A percentile compares a stretch with the other conserved stretches of the same genome.
These are phyloP conservation scores for Zosterops borbonicus DNA, from an alignment of 2,113 vertebrate genomes.

Conservation along the genomic window DNA sequence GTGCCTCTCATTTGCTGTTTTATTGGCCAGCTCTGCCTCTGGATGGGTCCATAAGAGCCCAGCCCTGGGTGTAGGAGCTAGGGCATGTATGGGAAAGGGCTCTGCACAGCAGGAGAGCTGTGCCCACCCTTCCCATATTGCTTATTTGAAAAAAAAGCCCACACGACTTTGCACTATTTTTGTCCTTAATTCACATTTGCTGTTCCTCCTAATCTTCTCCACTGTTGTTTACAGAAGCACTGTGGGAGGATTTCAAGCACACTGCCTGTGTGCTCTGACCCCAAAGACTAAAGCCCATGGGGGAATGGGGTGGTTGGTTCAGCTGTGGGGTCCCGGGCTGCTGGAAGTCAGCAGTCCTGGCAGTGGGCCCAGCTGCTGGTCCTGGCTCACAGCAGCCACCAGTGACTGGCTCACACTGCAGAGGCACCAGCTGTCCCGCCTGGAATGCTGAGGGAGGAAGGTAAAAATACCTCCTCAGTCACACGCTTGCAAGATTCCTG, in stretches of 20 bases:
- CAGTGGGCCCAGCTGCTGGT: accelerated
- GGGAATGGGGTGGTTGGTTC: not conserved
- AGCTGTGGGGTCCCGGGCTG: accelerated
- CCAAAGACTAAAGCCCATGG: accelerated
- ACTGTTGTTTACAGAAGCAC: not conserved
- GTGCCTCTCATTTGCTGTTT: not conserved
- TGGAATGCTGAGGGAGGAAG: not conserved
- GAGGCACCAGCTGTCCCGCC: not conserved
- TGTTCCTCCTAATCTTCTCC: not conserved
- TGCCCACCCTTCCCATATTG: not conserved
- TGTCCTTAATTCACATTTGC: not conserved
- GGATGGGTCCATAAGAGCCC: not conserved
- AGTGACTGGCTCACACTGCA: not conserved
- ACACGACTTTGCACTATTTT: not conserved
- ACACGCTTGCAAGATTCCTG: not conserved
- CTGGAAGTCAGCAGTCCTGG: not conserved
- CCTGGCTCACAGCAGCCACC: not conserved
- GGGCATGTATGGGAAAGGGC: not conserved
- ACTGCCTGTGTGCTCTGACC: not conserved
- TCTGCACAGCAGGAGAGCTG: not conserved
- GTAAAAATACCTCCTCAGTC: not conserved
- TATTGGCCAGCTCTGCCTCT: not conserved
- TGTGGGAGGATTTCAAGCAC: not conserved
- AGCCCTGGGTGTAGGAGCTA: accelerated
- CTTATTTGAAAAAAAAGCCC: not conserved